These are phyloP conservation scores for Pogonomyrmex barbatus DNA, from an alignment of 1,140 invertebrate species.

Conservation along the genomic window DNA sequence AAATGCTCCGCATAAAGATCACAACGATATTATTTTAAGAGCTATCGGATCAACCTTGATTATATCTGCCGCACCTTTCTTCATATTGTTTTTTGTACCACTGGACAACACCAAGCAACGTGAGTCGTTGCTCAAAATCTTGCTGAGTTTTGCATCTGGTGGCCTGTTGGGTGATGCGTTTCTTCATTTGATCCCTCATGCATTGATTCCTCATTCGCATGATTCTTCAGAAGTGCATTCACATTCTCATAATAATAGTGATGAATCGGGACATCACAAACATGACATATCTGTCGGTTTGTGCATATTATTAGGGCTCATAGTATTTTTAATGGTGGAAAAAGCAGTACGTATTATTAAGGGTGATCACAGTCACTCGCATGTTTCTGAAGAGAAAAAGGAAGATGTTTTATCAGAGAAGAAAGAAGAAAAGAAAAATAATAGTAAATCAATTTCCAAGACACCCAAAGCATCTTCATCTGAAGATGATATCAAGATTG, in stretches of 20 bases:
- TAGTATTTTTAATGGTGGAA: conserved; percentile 96
- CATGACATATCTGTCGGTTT: conserved; percentile 96
- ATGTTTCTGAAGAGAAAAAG: conserved; percentile 82
- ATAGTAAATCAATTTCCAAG: conserved; percentile 52
- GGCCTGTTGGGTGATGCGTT: conserved; percentile 98
- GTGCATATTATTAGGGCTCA: conserved; percentile 95
- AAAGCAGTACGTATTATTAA: conserved; percentile 96
- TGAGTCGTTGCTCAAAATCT: conserved; percentile 94
- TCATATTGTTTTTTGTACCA: conserved; percentile 97
- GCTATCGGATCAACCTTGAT: conserved; percentile 95
- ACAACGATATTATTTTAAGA: conserved; percentile 90
- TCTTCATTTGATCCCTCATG: conserved; percentile 98
- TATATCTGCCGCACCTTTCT: conserved; percentile 97
- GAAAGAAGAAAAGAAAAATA: conserved; percentile 14
- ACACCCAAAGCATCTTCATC: conserved; percentile 46
- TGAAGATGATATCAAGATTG: conserved; percentile 92
- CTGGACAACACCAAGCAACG: conserved; percentile 94
- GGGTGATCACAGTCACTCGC: conserved; percentile 90
- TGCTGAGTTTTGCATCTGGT: conserved; percentile 97
- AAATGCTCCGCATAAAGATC: conserved; percentile 71
- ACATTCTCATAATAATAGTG: conserved; percentile 86
- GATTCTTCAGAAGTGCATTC: conserved; percentile 86
- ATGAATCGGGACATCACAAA: conserved; percentile 86
- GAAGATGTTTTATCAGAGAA: conserved; percentile 80
- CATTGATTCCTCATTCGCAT: conserved; percentile 89